A percentile compares a stretch with the other conserved stretches of the same genome.
Conservation (phyloP, 2,888 invertebrate species). For the Zhuqinia jingwanae region DNA sequence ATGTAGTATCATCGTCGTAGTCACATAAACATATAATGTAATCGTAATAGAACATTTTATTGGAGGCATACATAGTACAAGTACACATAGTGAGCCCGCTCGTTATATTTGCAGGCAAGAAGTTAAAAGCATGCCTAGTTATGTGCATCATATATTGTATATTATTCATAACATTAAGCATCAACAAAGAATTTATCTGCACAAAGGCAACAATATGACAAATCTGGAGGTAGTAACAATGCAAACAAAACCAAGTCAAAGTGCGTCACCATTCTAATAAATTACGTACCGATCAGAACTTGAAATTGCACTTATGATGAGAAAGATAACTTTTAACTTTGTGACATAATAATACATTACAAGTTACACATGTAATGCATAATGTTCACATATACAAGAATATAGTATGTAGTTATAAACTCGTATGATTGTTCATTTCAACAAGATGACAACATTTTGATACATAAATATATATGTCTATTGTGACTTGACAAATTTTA, state of each 20-base stretch:
- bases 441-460: not conserved
- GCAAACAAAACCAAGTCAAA: too few relatives aligned
- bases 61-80: not conserved
- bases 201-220: constrained; percentile 1
- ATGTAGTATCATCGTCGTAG: not conserved
- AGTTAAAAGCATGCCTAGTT: too few relatives aligned
- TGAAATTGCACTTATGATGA: constrained; percentile 3
- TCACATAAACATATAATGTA: not conserved
- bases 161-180: not conserved
- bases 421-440: not conserved
- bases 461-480: not conserved
- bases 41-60: not conserved
- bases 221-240: too few relatives aligned
- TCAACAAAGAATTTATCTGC: not conserved
- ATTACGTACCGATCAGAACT: constrained; percentile 3
- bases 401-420: not conserved
- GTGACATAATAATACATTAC: constrained; percentile 12
- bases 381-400: not conserved
- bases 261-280: not conserved
- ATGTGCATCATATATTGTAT: not conserved
- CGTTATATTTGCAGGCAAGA: too few relatives aligned
- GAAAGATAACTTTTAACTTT: constrained; percentile 9
- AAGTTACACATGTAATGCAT: not conserved
- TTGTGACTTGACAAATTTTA: not conserved
- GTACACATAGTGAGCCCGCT: too few relatives aligned